Percentiles rank a stretch among this genome's conserved stretches.
phyloP scores from a whole-genome alignment of 2,113 vertebrate species.

The Nerophis lumbriciformis region DNA sequence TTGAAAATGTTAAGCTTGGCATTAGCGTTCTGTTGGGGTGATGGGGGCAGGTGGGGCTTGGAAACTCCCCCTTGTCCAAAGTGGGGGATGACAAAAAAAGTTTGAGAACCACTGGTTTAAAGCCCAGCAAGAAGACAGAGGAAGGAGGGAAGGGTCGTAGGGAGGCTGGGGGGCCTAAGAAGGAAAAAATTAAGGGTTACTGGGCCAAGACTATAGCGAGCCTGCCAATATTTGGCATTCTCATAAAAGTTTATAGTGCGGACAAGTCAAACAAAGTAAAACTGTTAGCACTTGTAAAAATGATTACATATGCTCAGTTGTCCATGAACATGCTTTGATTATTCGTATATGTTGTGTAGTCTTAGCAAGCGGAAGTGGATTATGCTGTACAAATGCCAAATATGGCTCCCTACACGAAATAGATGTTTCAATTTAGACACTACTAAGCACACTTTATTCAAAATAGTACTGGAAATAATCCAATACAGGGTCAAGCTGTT shows the following conservation, averaged over 20 bases:
- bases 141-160: conserved; percentile 4
- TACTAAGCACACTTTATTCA: neutral
- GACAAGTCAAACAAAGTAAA: conserved; percentile 1
- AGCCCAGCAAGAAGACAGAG: conserved; percentile 34
- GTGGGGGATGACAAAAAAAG: too few species aligned
- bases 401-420: too few species aligned
- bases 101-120: too few species aligned
- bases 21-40: too few species aligned
- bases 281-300: conserved; percentile 1
- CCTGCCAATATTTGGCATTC: conserved; percentile 7
- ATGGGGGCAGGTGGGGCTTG: too few species aligned
- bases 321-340: neutral
- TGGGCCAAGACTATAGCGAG: conserved; percentile 22
- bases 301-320: neutral
- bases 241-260: conserved; percentile 10
- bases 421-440: too few species aligned
- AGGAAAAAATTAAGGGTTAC: conserved; percentile 34
- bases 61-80: too few species aligned
- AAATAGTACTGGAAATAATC: neutral
- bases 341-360: neutral
- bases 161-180: conserved; percentile 13
- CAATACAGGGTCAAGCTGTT: too few species aligned
- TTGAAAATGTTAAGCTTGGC: too few species aligned
- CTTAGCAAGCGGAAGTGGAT: too few species aligned
- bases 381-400: too few species aligned